Percentiles rank a stretch among this genome's conserved stretches.
Evolutionary conservation across 2,888 invertebrate genomes (phyloP).

Genomic region (Aplocera efformata): DNA sequence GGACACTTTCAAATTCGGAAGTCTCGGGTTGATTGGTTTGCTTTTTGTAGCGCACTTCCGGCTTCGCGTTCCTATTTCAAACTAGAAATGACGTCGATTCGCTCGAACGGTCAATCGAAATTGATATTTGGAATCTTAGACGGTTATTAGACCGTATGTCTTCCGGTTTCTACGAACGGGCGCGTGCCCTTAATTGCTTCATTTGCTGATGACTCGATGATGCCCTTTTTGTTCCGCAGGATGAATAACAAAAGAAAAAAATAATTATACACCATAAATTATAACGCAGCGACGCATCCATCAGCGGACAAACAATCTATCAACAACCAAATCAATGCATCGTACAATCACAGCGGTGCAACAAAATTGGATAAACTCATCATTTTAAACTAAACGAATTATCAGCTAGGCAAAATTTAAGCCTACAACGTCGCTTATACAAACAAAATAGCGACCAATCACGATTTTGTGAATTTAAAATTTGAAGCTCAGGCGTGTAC

Average conservation of each 20-base stretch:
- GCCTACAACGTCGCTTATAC: conserved; percentile 64
- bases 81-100: conserved; percentile 54
- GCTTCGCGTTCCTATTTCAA: conserved; percentile 55
- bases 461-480: conserved; percentile 79
- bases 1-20: conserved; percentile 58
- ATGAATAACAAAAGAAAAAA: conserved; percentile 17
- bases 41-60: conserved; percentile 75
- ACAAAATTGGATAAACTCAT: conserved; percentile 67
- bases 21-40: conserved; percentile 69
- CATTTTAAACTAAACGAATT: conserved; percentile 73
- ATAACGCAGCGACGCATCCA: conserved; percentile 28
- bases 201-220: conserved; percentile 58
- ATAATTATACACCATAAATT: conserved; percentile 21
- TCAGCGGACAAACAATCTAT: conserved; percentile 36
- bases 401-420: conserved; percentile 61
- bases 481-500: conserved; percentile 72
- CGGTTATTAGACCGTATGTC: conserved; percentile 74
- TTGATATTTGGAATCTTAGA: conserved; percentile 77
- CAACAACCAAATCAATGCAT: conserved; percentile 38
- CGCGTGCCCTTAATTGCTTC: conserved; percentile 77
- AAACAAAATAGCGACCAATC: conserved; percentile 78
- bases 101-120: conserved; percentile 68
- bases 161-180: conserved; percentile 63
- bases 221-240: conserved; percentile 49
- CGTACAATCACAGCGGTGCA: conserved; percentile 48